A percentile compares a stretch with the other conserved stretches of the same genome.
phyloP scores from a whole-genome alignment of 2,113 vertebrate genomes.

The Tichodroma muraria region DNA sequence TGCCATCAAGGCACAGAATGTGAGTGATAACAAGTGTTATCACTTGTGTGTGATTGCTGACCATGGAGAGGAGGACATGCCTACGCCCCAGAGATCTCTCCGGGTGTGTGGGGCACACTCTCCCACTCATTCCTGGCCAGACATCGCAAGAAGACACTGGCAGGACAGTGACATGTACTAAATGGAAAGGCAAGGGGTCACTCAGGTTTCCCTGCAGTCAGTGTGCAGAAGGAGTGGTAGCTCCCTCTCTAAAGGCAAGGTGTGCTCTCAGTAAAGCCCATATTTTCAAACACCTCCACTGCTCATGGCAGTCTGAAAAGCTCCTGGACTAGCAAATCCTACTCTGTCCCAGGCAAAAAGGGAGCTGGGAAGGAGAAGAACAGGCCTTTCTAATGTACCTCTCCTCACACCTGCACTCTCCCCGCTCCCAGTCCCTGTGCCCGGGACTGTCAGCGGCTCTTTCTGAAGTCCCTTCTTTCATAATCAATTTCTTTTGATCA shows the following conservation, averaged over 20 bases:
- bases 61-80: accelerated
- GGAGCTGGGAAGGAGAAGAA: not conserved
- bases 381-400: not conserved
- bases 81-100: not conserved
- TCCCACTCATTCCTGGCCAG: not conserved
- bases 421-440: not conserved
- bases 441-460: not conserved
- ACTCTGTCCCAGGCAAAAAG: not conserved
- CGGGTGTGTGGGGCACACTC: not conserved
- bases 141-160: not conserved
- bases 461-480: slow-evolving; percentile 18
- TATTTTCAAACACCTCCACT: not conserved
- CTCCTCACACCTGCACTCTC: not conserved
- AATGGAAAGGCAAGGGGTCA: not conserved
- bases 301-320: not conserved
- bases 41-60: not conserved
- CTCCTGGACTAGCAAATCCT: not conserved
- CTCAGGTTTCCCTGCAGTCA: not conserved
- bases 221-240: not conserved
- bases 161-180: not conserved
- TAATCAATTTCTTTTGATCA: slow-evolving; percentile 18
- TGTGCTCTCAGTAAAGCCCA: not conserved
- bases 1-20: not conserved
- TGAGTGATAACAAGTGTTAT: not conserved
- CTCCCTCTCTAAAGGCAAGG: not conserved